Conservation (phyloP, 2,888 invertebrate species). For the Lordiphosa fenestrarum region DNA sequence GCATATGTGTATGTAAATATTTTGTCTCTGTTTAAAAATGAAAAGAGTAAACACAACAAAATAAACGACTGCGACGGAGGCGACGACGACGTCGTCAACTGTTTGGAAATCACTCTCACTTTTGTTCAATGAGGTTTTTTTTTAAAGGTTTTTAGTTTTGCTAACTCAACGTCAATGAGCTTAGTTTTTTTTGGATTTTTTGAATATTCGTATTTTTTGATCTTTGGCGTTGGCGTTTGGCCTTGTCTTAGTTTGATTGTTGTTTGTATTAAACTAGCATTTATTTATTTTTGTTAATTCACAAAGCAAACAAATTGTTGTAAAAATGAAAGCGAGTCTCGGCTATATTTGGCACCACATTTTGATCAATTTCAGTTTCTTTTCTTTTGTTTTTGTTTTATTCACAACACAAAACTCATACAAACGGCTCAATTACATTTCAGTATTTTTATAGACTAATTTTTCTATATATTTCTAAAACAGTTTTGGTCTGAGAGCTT, state of each 20-base stretch:
- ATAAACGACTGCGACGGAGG: conserved; percentile 24
- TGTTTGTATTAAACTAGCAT: conserved; percentile 18
- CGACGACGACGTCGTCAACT: conserved; percentile 25
- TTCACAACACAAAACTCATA: conserved; percentile 39
- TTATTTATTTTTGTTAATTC: conserved; percentile 39
- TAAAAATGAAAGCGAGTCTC: conserved; percentile 61
- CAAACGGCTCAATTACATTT: conserved; percentile 56
- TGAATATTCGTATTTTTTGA: conserved; percentile 18
- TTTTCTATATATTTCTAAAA: conserved; percentile 23
- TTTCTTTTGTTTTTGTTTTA: conserved; percentile 4
- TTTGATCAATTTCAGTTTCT: conserved; percentile 24
- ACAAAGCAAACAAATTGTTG: conserved; percentile 41
- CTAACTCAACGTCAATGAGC: conserved; percentile 36
- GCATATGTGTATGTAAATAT: conserved; percentile 34
- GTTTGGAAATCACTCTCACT: conserved; percentile 78
- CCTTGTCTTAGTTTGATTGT: conserved; percentile 34
- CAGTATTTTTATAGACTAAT: conserved; percentile 12
- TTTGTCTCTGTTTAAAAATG: conserved; percentile 35
- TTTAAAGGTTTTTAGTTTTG: conserved; percentile 40
- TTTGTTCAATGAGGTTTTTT: conserved; percentile 63
- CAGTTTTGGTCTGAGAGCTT: conserved; percentile 6
- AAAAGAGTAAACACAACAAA: conserved; percentile 39
- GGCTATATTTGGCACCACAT: conserved; percentile 34
- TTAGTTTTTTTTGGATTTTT: conserved; percentile 14
- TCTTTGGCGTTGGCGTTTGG: conserved; percentile 21